A percentile compares a stretch with the other conserved stretches of the same genome.
Evolutionary conservation across 2,113 vertebrate genomes (phyloP).

Genomic region (Indicator indicator): DNA sequence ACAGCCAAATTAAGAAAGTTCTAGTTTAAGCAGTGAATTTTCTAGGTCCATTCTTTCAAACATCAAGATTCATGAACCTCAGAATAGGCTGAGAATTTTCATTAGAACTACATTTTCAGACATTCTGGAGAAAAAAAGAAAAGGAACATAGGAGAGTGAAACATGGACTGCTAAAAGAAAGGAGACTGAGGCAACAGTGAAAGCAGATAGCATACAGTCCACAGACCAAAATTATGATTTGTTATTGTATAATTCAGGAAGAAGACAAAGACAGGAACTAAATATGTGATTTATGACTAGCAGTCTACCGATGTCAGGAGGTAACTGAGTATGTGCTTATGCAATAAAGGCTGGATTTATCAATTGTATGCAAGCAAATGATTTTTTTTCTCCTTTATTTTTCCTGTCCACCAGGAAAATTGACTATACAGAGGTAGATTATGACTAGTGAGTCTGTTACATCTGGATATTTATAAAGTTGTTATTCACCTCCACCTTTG

Average conservation of each 20-base stretch:
- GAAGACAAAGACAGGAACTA: constrained; percentile 20
- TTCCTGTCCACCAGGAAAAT: neutral
- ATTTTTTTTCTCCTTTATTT: neutral
- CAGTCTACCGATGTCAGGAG: neutral
- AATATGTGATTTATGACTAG: neutral
- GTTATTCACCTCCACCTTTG: neutral
- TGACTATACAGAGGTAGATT: neutral
- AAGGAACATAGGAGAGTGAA: neutral
- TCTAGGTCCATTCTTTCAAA: neutral
- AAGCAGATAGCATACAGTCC: neutral
- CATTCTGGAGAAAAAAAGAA: neutral
- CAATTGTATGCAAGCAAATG: neutral
- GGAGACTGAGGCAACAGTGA: neutral
- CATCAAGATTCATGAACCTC: neutral
- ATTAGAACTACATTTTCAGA: neutral
- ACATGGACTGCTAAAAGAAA: neutral
- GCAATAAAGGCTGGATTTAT: neutral
- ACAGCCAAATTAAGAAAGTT: neutral
- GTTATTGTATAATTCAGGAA: neutral
- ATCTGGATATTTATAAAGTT: neutral
- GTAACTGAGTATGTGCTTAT: neutral
- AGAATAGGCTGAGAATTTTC: neutral
- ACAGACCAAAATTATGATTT: neutral
- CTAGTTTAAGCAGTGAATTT: neutral
- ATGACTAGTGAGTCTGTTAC: neutral